Evolutionary conservation across 2,888 invertebrate species (phyloP).

Genomic region (Parnassius mnemosyne): DNA sequence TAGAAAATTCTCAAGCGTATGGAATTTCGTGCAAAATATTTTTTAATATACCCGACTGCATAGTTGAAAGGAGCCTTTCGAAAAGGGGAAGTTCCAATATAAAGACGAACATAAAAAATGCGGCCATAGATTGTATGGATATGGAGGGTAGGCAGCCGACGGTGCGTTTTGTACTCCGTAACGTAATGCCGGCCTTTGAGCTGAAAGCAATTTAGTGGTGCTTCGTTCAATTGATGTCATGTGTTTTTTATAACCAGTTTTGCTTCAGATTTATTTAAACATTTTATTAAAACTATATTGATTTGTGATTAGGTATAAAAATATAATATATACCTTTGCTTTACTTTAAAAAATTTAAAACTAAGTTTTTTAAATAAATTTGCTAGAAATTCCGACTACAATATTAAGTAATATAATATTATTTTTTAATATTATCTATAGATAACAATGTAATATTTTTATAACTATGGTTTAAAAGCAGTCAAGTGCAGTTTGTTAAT

Average conservation of each 20-base stretch:
- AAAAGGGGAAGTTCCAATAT: constrained; percentile 51
- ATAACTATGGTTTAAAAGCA: too few relatives aligned
- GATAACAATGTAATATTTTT: too few relatives aligned
- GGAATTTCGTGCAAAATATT: constrained; percentile 47
- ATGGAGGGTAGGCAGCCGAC: constrained; percentile 26
- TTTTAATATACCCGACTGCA: constrained; percentile 52
- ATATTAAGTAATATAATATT: too few relatives aligned
- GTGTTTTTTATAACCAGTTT: constrained; percentile 3
- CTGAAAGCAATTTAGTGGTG: constrained; percentile 12
- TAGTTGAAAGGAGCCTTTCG: constrained; percentile 47
- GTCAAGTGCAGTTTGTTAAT: too few relatives aligned
- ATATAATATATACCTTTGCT: too few relatives aligned
- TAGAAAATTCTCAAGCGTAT: constrained; percentile 32
- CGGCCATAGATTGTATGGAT: constrained; percentile 38
- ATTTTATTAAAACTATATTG: too few relatives aligned
- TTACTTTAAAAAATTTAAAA: too few relatives aligned
- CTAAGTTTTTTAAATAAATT: too few relatives aligned
- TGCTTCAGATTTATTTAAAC: background rate
- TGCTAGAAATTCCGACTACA: too few relatives aligned
- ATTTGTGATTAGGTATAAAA: too few relatives aligned
- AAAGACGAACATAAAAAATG: constrained; percentile 46
- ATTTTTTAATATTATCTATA: too few relatives aligned
- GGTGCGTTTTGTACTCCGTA: constrained; percentile 10
- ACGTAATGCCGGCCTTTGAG: constrained; percentile 9
- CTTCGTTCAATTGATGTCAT: constrained; percentile 3